phyloP scores from a whole-genome alignment of 2,888 invertebrate genomes.

The Branchellion lobata region DNA sequence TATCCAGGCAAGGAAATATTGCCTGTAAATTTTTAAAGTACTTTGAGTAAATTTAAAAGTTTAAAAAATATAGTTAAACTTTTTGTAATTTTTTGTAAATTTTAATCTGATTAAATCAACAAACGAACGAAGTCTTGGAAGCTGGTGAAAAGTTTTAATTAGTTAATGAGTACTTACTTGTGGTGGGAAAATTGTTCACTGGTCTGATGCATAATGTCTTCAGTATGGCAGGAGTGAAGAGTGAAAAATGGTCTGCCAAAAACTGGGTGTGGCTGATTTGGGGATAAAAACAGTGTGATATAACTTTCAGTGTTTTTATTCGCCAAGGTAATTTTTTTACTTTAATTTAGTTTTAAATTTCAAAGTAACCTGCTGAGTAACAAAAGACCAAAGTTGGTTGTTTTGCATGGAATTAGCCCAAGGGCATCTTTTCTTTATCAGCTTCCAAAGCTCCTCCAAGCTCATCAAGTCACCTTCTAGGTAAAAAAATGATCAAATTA shows the following conservation, averaged over 20 bases:
- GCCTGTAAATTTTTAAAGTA: conserved; percentile 51
- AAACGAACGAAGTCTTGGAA: too few species aligned
- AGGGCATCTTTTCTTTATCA: neutral
- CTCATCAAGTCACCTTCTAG: conserved; percentile 33
- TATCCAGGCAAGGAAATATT: conserved; percentile 58
- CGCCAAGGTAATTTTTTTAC: neutral
- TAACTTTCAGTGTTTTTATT: neutral
- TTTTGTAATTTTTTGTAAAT: too few species aligned
- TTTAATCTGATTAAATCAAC: too few species aligned
- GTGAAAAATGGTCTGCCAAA: conserved; percentile 59
- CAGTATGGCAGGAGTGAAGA: conserved; percentile 62
- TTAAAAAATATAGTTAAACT: too few species aligned
- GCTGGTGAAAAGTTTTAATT: too few species aligned
- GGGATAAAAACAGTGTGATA: neutral
- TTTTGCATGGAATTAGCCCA: neutral
- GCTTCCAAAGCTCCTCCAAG: conserved; percentile 38
- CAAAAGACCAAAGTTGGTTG: conserved; percentile 54
- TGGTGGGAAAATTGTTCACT: too few species aligned
- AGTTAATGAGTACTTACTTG: too few species aligned
- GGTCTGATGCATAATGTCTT: conserved; percentile 59
- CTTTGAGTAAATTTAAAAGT: too few species aligned
- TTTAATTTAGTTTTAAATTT: conserved; percentile 28
- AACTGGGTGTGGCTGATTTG: conserved; percentile 59
- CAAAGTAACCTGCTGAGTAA: conserved; percentile 60
- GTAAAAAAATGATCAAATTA: neutral